Percentiles rank a stretch among this genome's conserved stretches.
Evolutionary conservation across 64 coral and sea anemone genomes (phyloP).

Genomic region (Actinia equina): DNA sequence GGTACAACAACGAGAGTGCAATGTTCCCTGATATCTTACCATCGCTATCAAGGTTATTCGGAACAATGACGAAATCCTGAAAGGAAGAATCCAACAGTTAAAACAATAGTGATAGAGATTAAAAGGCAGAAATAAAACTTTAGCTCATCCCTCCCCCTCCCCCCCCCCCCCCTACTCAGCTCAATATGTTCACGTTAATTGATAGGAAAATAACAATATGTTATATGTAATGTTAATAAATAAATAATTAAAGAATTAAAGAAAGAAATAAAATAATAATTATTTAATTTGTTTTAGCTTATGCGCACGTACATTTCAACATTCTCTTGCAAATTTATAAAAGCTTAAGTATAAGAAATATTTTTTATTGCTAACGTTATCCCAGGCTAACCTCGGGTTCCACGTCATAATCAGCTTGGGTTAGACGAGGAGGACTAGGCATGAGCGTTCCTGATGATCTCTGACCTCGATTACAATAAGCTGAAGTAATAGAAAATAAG

Average conservation of each 20-base stretch:
- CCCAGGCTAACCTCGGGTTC: constrained; percentile 42
- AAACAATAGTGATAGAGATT: neutral
- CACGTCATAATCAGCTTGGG: constrained; percentile 35
- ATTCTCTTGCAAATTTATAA: no score
- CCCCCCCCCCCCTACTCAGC: no score
- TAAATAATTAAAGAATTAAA: no score
- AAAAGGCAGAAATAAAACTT: neutral
- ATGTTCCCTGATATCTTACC: neutral
- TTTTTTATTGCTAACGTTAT: neutral
- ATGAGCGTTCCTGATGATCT: constrained; percentile 7
- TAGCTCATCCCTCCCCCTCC: no score
- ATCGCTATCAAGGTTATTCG: constrained; percentile 61
- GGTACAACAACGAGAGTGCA: neutral
- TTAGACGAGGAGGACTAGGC: constrained; percentile 24
- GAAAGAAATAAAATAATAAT: no score
- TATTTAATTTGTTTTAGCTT: neutral
- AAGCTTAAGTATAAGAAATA: no score
- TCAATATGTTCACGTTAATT: no score
- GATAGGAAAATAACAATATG: no score
- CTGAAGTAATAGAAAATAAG: neutral
- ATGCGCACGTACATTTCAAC: no score
- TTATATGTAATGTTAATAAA: no score
- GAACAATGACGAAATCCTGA: constrained; percentile 86
- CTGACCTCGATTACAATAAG: neutral
- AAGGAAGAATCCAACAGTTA: neutral